Conservation (phyloP, 2,113 vertebrate genomes). For the Leuciscus idus region DNA sequence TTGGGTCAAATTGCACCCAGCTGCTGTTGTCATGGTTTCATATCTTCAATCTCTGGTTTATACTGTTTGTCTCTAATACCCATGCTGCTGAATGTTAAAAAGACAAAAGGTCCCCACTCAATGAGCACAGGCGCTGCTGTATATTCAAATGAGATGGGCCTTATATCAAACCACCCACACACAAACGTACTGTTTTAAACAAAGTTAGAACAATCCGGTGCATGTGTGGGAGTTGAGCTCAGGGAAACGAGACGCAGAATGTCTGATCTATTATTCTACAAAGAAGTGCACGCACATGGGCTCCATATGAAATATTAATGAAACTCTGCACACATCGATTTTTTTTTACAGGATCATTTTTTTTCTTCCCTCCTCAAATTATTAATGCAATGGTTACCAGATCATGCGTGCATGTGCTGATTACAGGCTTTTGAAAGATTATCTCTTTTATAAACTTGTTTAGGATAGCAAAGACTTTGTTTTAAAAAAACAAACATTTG, state of each 20-base stretch:
- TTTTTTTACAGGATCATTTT: not conserved
- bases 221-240: slow-evolving; percentile 21
- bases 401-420: not conserved
- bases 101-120: slow-evolving; percentile 27
- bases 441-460: not conserved
- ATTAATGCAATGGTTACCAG: not conserved
- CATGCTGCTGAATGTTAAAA: slow-evolving; percentile 19
- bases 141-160: slow-evolving; percentile 24
- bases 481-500: not conserved
- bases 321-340: not conserved
- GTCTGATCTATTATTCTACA: not conserved
- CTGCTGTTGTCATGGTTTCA: slow-evolving; percentile 41
- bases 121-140: not conserved
- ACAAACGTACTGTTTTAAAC: not conserved
- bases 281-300: not conserved
- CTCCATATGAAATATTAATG: slow-evolving; percentile 20
- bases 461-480: not conserved
- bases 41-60: slow-evolving; percentile 13
- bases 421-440: not conserved
- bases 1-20: not conserved
- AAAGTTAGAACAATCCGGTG: slow-evolving; percentile 16
- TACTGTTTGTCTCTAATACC: slow-evolving; percentile 26
- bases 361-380: not conserved
- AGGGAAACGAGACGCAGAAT: slow-evolving; percentile 1
- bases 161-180: slow-evolving; percentile 1